phyloP scores from a whole-genome alignment of 2,113 vertebrate species.

The Australoheros scitulus region DNA sequence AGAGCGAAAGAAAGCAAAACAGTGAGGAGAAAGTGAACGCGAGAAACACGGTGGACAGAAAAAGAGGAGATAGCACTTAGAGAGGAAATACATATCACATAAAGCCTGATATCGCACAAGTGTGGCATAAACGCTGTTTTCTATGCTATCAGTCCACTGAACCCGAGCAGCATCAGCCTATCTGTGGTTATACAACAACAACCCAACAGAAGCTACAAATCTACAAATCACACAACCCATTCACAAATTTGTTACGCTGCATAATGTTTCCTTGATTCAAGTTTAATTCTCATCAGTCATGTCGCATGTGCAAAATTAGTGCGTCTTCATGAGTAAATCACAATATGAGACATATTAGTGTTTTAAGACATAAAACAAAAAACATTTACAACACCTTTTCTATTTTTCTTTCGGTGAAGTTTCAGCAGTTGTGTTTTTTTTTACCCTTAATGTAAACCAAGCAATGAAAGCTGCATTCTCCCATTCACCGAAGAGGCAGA shows the following conservation, averaged over 20 bases:
- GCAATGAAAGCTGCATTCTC: accelerated
- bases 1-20: neutral
- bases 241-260: neutral
- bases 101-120: neutral
- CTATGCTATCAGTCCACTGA: slow-evolving; percentile 28
- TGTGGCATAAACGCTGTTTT: slow-evolving; percentile 12
- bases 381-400: neutral
- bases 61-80: slow-evolving; percentile 11
- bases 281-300: no score
- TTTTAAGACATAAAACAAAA: neutral
- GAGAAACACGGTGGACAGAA: neutral
- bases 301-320: neutral
- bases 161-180: slow-evolving; percentile 7
- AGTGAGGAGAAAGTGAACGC: neutral
- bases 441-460: neutral
- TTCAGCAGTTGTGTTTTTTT: neutral
- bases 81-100: slow-evolving; percentile 16
- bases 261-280: no score
- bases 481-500: slow-evolving; percentile 2
- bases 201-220: neutral
- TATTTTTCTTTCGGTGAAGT: neutral
- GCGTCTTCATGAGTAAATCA: neutral
- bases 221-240: neutral
- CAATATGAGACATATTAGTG: neutral
- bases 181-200: neutral